Percentiles rank a stretch among this genome's conserved stretches.
Conservation (phyloP, 2,888 invertebrate species). For the Patella ulyssiponensis region DNA sequence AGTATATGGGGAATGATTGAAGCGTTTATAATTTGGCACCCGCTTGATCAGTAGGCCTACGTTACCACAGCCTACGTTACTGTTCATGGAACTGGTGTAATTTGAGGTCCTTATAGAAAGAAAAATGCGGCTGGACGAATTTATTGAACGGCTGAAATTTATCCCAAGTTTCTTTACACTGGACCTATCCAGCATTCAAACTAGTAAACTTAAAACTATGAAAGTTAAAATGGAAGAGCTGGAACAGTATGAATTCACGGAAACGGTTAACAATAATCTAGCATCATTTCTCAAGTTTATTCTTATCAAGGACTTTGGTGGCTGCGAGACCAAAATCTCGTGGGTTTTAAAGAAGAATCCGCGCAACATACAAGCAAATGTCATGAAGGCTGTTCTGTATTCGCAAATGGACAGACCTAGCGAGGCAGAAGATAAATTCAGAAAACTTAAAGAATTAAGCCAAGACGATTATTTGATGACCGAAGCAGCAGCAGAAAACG, state of each 20-base stretch:
- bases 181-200: neutral
- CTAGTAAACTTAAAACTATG: neutral
- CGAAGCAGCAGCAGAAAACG: neutral
- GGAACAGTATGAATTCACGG: neutral
- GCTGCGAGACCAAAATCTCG: neutral
- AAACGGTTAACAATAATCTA: neutral
- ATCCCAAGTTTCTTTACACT: neutral
- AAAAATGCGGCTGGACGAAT: neutral
- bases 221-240: neutral
- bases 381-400: neutral
- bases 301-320: neutral
- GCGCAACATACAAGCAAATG: neutral
- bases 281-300: neutral
- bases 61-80: too few species aligned
- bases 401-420: neutral
- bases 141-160: neutral
- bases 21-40: too few species aligned
- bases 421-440: neutral
- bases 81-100: too few species aligned
- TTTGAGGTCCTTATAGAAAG: too few species aligned
- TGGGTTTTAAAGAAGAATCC: neutral
- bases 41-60: too few species aligned
- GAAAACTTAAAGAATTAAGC: neutral
- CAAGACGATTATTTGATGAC: neutral
- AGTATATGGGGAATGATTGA: too few species aligned